Conservation (phyloP, 2,113 vertebrate genomes). For the Lepus europaeus region DNA sequence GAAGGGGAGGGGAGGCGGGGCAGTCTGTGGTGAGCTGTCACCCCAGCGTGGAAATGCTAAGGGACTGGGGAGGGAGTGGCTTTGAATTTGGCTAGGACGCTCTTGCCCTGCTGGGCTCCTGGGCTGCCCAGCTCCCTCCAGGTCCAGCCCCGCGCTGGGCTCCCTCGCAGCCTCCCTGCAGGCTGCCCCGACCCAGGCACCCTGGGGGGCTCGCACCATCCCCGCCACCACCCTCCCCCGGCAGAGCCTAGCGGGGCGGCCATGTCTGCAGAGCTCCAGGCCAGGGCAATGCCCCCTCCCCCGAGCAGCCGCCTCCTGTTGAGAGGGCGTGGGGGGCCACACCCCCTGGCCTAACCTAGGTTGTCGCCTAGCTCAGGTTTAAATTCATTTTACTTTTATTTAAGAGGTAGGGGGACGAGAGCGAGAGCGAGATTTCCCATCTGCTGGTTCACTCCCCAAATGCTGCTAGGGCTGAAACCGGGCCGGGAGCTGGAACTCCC, state of each 20-base stretch:
- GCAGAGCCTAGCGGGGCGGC: background rate
- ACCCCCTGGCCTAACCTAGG: background rate
- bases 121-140: background rate
- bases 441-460: too few species aligned
- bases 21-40: background rate
- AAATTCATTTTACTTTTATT: too few species aligned
- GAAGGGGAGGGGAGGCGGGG: background rate
- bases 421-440: too few species aligned
- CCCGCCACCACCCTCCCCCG: too few species aligned
- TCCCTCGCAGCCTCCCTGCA: rapidly evolving
- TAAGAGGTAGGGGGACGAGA: too few species aligned
- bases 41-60: background rate
- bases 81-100: background rate
- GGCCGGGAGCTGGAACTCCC: too few species aligned
- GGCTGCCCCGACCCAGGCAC: too few species aligned
- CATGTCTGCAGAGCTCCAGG: too few species aligned
- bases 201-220: background rate
- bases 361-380: rapidly evolving
- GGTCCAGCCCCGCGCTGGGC: background rate
- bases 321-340: background rate
- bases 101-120: too few species aligned
- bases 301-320: background rate
- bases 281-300: too few species aligned
- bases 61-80: too few species aligned
- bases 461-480: too few species aligned